A percentile compares a stretch with the other conserved stretches of the same genome.
Evolutionary conservation across 2,797 vertebrate genomes (phyloP).

Genomic region (Hafferia zeledoni): DNA sequence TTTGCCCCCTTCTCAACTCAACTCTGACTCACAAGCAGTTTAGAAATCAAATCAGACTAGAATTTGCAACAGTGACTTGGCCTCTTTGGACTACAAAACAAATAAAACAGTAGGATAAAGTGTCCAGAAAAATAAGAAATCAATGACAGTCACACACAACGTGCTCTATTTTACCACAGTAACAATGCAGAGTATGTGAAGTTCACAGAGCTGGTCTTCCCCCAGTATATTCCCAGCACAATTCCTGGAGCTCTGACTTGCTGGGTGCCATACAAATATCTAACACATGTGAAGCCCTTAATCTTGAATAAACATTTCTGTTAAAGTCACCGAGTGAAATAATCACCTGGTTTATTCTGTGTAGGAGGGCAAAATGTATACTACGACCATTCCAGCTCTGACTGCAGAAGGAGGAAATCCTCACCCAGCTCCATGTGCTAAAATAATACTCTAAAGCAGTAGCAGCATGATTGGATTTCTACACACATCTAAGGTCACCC

Average conservation of each 20-base stretch:
- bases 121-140: not conserved
- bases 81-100: not conserved
- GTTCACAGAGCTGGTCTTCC: not conserved
- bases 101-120: not conserved
- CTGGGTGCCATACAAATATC: not conserved
- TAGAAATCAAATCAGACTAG: conserved; percentile 2
- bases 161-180: not conserved
- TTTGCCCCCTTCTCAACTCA: not conserved
- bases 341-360: not conserved
- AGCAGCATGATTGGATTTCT: conserved; percentile 55
- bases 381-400: not conserved
- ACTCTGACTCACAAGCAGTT: not conserved
- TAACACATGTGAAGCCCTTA: accelerated
- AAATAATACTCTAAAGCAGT: conserved; percentile 42
- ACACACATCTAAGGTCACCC: conserved; percentile 18
- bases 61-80: not conserved
- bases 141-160: not conserved
- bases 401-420: conserved; percentile 8
- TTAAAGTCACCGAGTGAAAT: not conserved
- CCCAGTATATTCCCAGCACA: not conserved
- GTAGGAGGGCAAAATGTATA: not conserved
- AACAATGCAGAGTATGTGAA: not conserved
- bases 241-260: not conserved
- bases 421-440: not conserved
- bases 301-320: not conserved